Base-by-base conservation (phyloP, 2,888 invertebrate species). In the Drosophila barbarae region DNA sequence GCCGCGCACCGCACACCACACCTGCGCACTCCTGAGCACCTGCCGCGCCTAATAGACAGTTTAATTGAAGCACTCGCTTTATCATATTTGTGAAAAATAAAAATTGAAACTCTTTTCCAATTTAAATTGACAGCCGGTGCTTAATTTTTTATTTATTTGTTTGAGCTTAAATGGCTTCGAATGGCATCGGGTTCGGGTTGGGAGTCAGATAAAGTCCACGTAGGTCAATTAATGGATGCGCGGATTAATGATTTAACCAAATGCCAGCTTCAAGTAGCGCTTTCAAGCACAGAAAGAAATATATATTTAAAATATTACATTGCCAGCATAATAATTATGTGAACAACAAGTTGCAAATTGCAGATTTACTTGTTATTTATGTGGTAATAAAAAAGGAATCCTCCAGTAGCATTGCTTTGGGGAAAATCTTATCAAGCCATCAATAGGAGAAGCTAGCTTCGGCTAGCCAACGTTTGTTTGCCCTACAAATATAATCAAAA, bases 141-240 rank as follows among this genome's bases (percentile, higher is more conserved):
- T 70, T 64, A 59, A 75, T 36, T 36, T 44, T 36, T 35, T 21
- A 42, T 49, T 61, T 32, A 30, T 61, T 32, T 42, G 13, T 15
- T 32, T 6, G 30, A 56, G 44, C 30, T 23, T 10, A n/a, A 46
- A 15, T 28, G 21, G 23, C 42, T 15, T 35, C 8, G n/a, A 10
- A 10, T n/a, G 41, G 13, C 8, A 32, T 32, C 30, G 46, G 18
- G 21, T 9, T n/a, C 2, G 18, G 12, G 23, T 9, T n/a, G 2
- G 18, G 12, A 13, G 26, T 47, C 30, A 9, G 34, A 2, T 28
- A 61, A 76, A 69, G 69, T 72, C 76, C 67, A 47, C 54, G 53
- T 76, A 74, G 76, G 76, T 78, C 74, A 68, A 52, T 71, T 81
- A 78, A 81, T 68, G 76, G 65, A 52, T 49, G 32, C 52, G 78